These are phyloP conservation scores for Thymelicus lineola DNA, from an alignment of 2,888 invertebrate species.

Conservation along the genomic window DNA sequence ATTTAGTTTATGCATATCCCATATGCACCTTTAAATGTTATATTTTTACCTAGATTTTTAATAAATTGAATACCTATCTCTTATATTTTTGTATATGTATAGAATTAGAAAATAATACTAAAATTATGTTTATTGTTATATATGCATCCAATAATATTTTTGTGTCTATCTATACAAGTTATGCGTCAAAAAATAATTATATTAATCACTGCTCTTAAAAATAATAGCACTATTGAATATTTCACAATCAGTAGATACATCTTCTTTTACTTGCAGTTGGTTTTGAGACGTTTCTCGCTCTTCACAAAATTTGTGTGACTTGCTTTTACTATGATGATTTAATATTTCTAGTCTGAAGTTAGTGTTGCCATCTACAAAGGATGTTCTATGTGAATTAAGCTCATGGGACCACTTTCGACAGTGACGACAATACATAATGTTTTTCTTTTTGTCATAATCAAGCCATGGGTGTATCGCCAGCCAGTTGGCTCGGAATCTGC, in stretches of 20 bases:
- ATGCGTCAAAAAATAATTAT: not conserved
- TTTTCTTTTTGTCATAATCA: slow-evolving; percentile 87
- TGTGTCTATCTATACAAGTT: not conserved
- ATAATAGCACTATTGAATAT: not conserved
- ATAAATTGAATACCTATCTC: too few species aligned
- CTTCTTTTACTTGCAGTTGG: not conserved
- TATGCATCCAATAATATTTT: not conserved
- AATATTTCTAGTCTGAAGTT: slow-evolving; percentile 87
- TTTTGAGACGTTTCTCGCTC: slow-evolving; percentile 65
- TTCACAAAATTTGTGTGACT: slow-evolving; percentile 89
- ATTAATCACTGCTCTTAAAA: not conserved
- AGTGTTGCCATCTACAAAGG: slow-evolving; percentile 91
- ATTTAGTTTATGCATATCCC: too few species aligned
- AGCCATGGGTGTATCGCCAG: slow-evolving; percentile 89
- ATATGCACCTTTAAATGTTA: too few species aligned
- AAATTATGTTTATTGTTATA: too few species aligned
- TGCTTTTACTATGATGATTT: slow-evolving; percentile 92
- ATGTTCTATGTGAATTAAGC: slow-evolving; percentile 89
- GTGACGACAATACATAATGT: slow-evolving; percentile 90
- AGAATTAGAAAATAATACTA: too few species aligned
- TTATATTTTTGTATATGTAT: too few species aligned
- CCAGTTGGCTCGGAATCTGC: slow-evolving; percentile 89
- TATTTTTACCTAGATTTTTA: too few species aligned
- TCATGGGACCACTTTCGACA: slow-evolving; percentile 90
- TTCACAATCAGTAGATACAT: not conserved